Evolutionary conservation across 2,888 invertebrate genomes (phyloP), one percentile per base, ranked within the genome.

Genomic region (Pomacea canaliculata): DNA sequence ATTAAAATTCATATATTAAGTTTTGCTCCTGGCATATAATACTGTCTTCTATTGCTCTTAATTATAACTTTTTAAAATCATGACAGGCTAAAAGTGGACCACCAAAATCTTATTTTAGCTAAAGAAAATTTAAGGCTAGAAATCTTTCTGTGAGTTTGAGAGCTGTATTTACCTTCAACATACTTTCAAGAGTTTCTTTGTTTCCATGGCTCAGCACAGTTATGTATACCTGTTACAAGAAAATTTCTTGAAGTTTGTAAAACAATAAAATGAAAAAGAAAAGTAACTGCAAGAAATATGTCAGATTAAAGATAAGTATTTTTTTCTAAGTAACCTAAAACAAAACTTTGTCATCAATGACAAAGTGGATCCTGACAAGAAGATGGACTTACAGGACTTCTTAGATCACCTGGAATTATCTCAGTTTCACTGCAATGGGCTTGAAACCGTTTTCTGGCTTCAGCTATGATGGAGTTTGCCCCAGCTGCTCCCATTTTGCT

Each of bases 121-220:
- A 56, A 56, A 13, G 51, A 56, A 56, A 56, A 56, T 56, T 56
- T 13, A 56, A 16, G 51, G 51, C 8, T 16, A 56, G 8, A 10
- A 13, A 56, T 56, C 37, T 2, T 56, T 56, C 51, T 56, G 16
- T 10, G 51, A 56, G 8, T 56, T 10, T 56, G 12, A 7, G 37
- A 56, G 51, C 8, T 56, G 12, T 56, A 56, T 56, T 56, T 63
- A 63, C 63, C 63, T 63, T 63, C 27, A 63, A 63, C 63, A 63
- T 63, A 9, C 10, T 27, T 63, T 63, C 63, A 63, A 63, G 19
- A 4, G n/a, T 27, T 63, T 63, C 27, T 63, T 63, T 10, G 7
- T 63, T 27, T 63, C 63, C 63, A 63, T 63, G 63, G 27, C n/a
- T 63, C 63, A 63, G 63, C 63, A 63, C 63, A 23, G 63, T 63